A percentile compares a stretch with the other conserved stretches of the same genome.
Evolutionary conservation across 1,140 invertebrate species (phyloP).

Genomic region (Drosophila melanogaster): Release_6_plus_ISO1_MT NT_033777.3:24482501-24483000

Average conservation of each 20-base stretch:
- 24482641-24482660: too few species aligned
- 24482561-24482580: slow-evolving; percentile 12
- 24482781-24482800: slow-evolving; percentile 82
- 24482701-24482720: neutral
- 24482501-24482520: slow-evolving; percentile 60
- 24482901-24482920: slow-evolving; percentile 65
- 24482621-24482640: too few species aligned
- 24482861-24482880: slow-evolving; percentile 77
- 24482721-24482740: slow-evolving; percentile 11
- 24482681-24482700: too few species aligned
- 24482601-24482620: neutral
- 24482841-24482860: slow-evolving; percentile 79
- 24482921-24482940: neutral
- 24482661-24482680: too few species aligned
- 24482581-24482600: neutral
- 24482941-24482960: neutral
- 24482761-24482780: slow-evolving; percentile 45
- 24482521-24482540: slow-evolving; percentile 10
- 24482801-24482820: slow-evolving; percentile 66
- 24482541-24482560: slow-evolving; percentile 4
- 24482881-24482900: slow-evolving; percentile 81
- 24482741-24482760: slow-evolving; percentile 8
- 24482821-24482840: slow-evolving; percentile 45
- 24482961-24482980: neutral
- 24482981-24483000: neutral